Evolutionary conservation across 2,113 vertebrate genomes (phyloP).

Genomic region (Buteo buteo): DNA sequence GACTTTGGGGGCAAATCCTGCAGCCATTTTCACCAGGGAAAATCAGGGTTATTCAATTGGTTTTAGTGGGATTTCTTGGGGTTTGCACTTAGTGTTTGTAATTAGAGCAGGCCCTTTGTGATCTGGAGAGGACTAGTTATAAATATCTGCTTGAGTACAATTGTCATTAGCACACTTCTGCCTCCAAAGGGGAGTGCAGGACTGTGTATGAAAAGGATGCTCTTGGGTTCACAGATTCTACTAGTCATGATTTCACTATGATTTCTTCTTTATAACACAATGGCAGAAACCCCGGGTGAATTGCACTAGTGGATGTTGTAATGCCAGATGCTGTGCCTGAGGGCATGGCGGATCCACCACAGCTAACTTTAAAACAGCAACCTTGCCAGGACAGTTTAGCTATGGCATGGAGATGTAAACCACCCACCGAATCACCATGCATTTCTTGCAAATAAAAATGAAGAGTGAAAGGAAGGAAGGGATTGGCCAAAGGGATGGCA

Average conservation of each 20-base stretch:
- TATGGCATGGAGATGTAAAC: background rate
- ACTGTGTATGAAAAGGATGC: rapidly evolving
- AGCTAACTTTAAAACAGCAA: background rate
- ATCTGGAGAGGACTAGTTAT: background rate
- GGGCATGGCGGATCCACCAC: background rate
- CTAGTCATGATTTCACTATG: background rate
- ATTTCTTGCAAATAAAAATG: background rate
- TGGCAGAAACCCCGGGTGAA: background rate
- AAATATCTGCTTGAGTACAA: background rate
- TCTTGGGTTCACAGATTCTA: background rate
- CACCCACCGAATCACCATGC: background rate
- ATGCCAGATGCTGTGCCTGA: background rate
- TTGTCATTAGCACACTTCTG: background rate
- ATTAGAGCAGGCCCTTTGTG: background rate
- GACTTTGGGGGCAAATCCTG: background rate
- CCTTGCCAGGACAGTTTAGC: background rate
- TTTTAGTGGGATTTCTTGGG: background rate
- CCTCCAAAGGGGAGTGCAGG: background rate
- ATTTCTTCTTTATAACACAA: background rate
- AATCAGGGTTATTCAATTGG: background rate
- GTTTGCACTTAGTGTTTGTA: background rate
- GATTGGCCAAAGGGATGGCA: background rate
- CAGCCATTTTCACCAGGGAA: background rate
- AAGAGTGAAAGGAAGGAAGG: background rate
- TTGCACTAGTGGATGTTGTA: background rate